Conservation (phyloP, 2,113 vertebrate species). For the Brachyistius frenatus region DNA sequence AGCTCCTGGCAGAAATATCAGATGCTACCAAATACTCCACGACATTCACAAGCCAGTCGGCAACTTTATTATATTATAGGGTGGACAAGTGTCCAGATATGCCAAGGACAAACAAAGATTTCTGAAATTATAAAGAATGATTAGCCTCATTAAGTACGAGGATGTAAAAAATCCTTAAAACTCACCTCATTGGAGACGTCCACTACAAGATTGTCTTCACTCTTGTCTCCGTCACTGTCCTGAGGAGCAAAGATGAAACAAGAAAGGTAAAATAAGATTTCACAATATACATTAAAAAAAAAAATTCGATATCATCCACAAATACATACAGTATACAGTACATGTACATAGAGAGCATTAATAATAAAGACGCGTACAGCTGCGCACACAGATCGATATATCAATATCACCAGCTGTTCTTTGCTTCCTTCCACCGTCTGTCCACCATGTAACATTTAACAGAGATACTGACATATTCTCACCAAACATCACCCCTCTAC, state of each 20-base stretch:
- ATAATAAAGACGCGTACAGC: slow-evolving; percentile 47
- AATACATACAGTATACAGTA: not conserved
- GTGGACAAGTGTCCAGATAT: no score
- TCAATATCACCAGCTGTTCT: slow-evolving; percentile 61
- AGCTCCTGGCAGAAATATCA: no score
- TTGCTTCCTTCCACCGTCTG: slow-evolving; percentile 44
- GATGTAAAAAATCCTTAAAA: slow-evolving; percentile 11
- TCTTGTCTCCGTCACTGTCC: slow-evolving; percentile 83
- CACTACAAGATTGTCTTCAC: slow-evolving; percentile 82
- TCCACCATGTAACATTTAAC: slow-evolving; percentile 62
- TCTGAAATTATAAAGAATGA: not conserved
- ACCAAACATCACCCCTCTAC: slow-evolving; percentile 24
- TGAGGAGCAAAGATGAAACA: slow-evolving; percentile 37
- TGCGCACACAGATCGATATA: slow-evolving; percentile 62
- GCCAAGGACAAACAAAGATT: no score
- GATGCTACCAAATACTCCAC: no score
- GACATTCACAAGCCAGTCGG: no score
- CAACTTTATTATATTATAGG: no score
- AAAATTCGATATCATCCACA: not conserved
- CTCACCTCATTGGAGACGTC: slow-evolving; percentile 81
- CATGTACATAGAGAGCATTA: slow-evolving; percentile 34
- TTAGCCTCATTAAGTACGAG: not conserved
- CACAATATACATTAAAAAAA: not conserved
- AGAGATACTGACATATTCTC: slow-evolving; percentile 45
- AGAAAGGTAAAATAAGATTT: not conserved